Evolutionary conservation across 2,888 invertebrate species (phyloP), one percentile per base, ranked within the genome.

Genomic region (Latrodectus elegans): DNA sequence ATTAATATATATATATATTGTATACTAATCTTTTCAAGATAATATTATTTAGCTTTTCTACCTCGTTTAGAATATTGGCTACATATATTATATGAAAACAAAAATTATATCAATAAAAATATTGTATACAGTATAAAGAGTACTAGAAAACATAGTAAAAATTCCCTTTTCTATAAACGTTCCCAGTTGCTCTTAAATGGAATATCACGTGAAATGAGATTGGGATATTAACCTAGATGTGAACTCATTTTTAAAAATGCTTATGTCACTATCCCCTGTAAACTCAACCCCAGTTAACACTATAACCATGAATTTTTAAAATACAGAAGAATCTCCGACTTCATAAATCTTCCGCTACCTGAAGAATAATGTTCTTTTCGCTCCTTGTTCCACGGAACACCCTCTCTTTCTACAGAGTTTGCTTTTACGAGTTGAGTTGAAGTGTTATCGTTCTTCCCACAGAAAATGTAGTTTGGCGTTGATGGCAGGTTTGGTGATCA

Each of bases 221-320:
- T 17, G 10, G 4, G 6, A 17, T n/a, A 52, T 17, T 22, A 26
- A 55, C 53, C 53, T 38, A 38, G 38, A 38, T 1, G 38, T 38
- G 38, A 38, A 38, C 38, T 38, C 38, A 38, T 3, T 38, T 38
- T 38, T 38, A 38, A 38, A 38, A 38, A 38, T 38, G 38, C 38
- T 38, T 38, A 38, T 38, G 38, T 38, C 76, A 67, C 17, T 67
- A 51, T 52, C 22, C 38, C n/a, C 11, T 51, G 11, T 65, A 17
- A 12, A n/a, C 12, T 49, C 60, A 22, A 22, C 38, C 15, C 10
- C 38, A n/a, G 12, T 38, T 12, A 76, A 17, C 76, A 51, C 49
- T 51, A n/a, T 26, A 38, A 49, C 10, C 74, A 67, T 81, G 81
- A 53, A 81, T 81, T 74, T 81, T 81, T 81, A 74, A 81, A 10